These are phyloP conservation scores for Apteryx owenii DNA, from an alignment of 2,113 vertebrate genomes.

Conservation along the genomic window DNA sequence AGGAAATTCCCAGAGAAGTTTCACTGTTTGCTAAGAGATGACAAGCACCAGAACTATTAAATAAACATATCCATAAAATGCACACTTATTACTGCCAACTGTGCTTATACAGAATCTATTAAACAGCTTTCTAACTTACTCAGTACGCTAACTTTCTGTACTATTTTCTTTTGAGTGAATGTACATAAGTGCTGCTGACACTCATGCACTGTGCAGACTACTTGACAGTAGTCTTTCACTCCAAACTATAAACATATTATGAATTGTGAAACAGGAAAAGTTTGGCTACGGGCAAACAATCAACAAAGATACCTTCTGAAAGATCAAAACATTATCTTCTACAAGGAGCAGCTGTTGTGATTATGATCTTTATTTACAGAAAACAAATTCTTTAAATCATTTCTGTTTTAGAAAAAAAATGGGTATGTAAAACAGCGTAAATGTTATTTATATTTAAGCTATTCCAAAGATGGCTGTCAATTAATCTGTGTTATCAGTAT, in stretches of 20 bases:
- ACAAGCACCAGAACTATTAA: not conserved
- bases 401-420: not conserved
- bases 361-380: not conserved
- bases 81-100: not conserved
- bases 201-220: not conserved
- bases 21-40: not conserved
- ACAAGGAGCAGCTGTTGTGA: constrained; percentile 18
- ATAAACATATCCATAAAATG: not conserved
- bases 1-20: not conserved
- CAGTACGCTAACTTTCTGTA: not conserved
- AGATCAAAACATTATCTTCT: constrained; percentile 11
- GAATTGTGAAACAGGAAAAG: constrained; percentile 11
- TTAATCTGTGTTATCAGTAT: not conserved
- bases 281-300: constrained; percentile 38
- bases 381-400: constrained; percentile 16
- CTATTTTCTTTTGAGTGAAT: not conserved
- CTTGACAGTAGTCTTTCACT: not conserved
- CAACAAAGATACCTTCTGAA: constrained; percentile 5
- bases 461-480: not conserved
- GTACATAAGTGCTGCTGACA: not conserved
- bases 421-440: not conserved
- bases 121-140: not conserved
- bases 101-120: not conserved
- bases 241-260: not conserved
- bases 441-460: not conserved